Conservation (phyloP, 2,113 vertebrate genomes). For the Xenopus borealis region DNA sequence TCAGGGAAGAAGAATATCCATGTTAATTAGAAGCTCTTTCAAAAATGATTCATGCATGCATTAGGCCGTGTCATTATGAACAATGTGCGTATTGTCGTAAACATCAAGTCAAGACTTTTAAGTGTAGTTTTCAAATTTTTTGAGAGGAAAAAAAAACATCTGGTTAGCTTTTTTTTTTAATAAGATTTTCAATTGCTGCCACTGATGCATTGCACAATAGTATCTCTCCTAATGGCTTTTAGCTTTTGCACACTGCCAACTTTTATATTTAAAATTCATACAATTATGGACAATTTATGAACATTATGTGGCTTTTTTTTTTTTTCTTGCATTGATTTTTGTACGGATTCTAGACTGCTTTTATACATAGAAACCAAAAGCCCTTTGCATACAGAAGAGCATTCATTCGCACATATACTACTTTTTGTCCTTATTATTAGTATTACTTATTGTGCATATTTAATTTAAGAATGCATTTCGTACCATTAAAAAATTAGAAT, state of each 20-base stretch:
- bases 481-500: constrained; percentile 83
- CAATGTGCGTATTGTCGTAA: constrained; percentile 76
- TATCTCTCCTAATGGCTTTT: constrained; percentile 91
- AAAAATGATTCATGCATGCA: constrained; percentile 84
- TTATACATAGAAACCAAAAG: constrained; percentile 66
- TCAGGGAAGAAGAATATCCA: constrained; percentile 85
- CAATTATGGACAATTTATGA: constrained; percentile 91
- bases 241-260: constrained; percentile 83
- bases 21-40: constrained; percentile 93
- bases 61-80: constrained; percentile 79
- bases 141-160: constrained; percentile 71
- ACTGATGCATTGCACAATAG: constrained; percentile 66
- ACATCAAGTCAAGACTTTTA: constrained; percentile 73
- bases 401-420: constrained; percentile 66
- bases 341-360: constrained; percentile 65
- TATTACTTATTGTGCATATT: constrained; percentile 76
- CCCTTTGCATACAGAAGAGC: constrained; percentile 67
- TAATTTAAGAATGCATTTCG: constrained; percentile 80
- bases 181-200: constrained; percentile 78
- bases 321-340: constrained; percentile 63
- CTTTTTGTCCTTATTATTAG: constrained; percentile 79
- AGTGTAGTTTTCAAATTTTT: constrained; percentile 79
- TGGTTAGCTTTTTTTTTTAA: constrained; percentile 62
- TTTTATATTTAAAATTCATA: constrained; percentile 84
- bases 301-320: constrained; percentile 78